Evolutionary conservation across 1,140 invertebrate species (phyloP).

Genomic region (Zaprionus capensis): DNA sequence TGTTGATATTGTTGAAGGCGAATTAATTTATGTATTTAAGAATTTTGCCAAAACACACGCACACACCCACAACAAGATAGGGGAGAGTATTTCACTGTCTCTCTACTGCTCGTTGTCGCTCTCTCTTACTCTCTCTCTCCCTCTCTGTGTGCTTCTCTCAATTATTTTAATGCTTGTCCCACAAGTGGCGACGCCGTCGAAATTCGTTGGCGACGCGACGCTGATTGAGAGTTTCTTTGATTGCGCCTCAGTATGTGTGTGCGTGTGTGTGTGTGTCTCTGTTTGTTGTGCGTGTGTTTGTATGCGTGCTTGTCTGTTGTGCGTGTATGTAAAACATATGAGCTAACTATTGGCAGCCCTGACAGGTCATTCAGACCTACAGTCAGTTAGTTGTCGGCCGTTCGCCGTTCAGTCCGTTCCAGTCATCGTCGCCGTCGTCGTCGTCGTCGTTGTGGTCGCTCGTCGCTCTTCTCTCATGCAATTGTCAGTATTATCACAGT

Average conservation of each 20-base stretch:
- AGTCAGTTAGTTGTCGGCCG: constrained; percentile 33
- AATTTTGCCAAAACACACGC: constrained; percentile 46
- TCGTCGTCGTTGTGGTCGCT: neutral
- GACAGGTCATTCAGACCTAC: constrained; percentile 40
- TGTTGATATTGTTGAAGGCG: constrained; percentile 36
- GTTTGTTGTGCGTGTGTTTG: constrained; percentile 20
- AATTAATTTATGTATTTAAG: constrained; percentile 76
- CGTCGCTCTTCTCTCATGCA: constrained; percentile 45
- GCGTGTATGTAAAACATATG: constrained; percentile 31
- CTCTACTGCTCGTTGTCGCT: neutral
- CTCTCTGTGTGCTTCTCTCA: constrained; percentile 21
- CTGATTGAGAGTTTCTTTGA: constrained; percentile 81
- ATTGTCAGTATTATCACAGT: constrained; percentile 51
- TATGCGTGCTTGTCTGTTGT: constrained; percentile 30
- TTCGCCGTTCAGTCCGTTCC: constrained; percentile 11
- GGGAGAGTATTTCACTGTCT: neutral
- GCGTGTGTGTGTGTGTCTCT: constrained; percentile 20
- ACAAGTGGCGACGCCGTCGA: constrained; percentile 73
- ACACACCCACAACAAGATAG: neutral
- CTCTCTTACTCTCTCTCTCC: constrained; percentile 3
- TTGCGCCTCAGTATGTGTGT: constrained; percentile 33
- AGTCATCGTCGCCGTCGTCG: constrained; percentile 3
- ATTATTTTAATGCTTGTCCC: constrained; percentile 49
- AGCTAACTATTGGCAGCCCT: constrained; percentile 33
- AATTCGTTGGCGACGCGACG: constrained; percentile 63